Evolutionary conservation across 2,888 invertebrate genomes (phyloP), one percentile per base, ranked within the genome.

Genomic region (Zaprionus lineosus): DNA sequence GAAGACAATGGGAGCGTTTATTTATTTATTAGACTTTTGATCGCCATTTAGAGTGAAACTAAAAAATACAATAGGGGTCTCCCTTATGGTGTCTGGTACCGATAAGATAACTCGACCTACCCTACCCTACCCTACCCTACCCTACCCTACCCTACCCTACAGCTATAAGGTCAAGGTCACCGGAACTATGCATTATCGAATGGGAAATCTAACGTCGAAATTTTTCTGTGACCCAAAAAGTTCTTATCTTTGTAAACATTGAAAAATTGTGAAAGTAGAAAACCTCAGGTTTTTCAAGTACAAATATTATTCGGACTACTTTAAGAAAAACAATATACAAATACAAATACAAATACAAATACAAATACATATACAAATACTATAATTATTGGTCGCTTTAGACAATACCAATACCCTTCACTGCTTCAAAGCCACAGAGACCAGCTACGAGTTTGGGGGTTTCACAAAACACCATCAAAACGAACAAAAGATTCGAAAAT

Each of bases 161-260:
- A 12, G 36, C 36, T 56, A 8, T 56, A 51, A 52, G 65, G 60
- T 6, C 52, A 69, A 56, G 60, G 69, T 4, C 26, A 48, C 3
- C 51, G 56, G 29, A 69, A 64, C 11, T 33, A 19, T 24, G 21
- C 11, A 6, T 24, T 28, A 14, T 6, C 29, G 8, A 21, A 12
- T 47, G 29, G 19, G 15, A 14, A 36, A 52, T 39, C 44, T 12
- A 9, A 14, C 12, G 33, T 0, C 26, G 71, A 60, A 56, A 60
- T 24, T 26, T 9, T 12, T 2, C 9, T 9, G 12, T 19, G 60
- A 64, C 64, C 71, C 51, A 64, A 46, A 44, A 31, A 28, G 5
- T 3, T 57, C 40, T 71, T 64, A 71, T 71, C 60, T 40, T 21
- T 18, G 7, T 9, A 16, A 24, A 24, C 33, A 24, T 3, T 24